Conservation (phyloP, 2,888 invertebrate genomes). For the Cartodere bifasciata region DNA sequence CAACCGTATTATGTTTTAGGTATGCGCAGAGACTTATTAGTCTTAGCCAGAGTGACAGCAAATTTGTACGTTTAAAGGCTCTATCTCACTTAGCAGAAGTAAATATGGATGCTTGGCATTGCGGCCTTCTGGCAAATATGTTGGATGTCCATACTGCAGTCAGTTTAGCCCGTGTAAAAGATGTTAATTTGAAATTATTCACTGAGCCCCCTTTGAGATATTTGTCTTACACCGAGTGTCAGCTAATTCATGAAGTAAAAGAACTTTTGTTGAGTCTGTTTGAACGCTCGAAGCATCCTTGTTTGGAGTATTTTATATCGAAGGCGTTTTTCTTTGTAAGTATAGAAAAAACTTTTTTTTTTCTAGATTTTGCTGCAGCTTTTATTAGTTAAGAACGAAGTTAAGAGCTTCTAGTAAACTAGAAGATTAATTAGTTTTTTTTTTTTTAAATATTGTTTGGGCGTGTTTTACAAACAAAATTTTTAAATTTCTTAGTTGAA, state of each 20-base stretch:
- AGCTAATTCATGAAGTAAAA: conserved; percentile 31
- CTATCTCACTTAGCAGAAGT: conserved; percentile 51
- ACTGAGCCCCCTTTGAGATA: conserved; percentile 46
- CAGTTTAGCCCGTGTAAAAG: conserved; percentile 57
- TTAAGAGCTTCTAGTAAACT: conserved; percentile 10
- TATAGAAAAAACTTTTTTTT: no score
- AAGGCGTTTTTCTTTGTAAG: conserved; percentile 34
- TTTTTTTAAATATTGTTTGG: conserved; percentile 3
- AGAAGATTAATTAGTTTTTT: neutral
- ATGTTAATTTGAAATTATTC: conserved; percentile 62
- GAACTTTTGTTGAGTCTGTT: conserved; percentile 34
- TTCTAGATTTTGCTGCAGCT: conserved; percentile 11
- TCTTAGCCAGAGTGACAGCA: conserved; percentile 52
- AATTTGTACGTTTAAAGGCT: conserved; percentile 49
- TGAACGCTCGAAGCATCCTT: conserved; percentile 33
- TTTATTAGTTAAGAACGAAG: conserved; percentile 17
- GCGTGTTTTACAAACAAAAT: no score
- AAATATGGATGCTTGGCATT: conserved; percentile 39
- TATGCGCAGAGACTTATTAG: conserved; percentile 50
- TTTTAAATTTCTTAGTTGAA: no score
- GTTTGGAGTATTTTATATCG: conserved; percentile 37
- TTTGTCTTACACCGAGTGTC: conserved; percentile 26
- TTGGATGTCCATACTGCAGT: conserved; percentile 65
- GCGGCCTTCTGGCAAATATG: conserved; percentile 60
- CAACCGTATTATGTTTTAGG: conserved; percentile 28